A percentile compares a stretch with the other conserved stretches of the same genome.
phyloP scores from a whole-genome alignment of 53 echinoderm and acorn worm species.

The Temnopleurus reevesii region DNA sequence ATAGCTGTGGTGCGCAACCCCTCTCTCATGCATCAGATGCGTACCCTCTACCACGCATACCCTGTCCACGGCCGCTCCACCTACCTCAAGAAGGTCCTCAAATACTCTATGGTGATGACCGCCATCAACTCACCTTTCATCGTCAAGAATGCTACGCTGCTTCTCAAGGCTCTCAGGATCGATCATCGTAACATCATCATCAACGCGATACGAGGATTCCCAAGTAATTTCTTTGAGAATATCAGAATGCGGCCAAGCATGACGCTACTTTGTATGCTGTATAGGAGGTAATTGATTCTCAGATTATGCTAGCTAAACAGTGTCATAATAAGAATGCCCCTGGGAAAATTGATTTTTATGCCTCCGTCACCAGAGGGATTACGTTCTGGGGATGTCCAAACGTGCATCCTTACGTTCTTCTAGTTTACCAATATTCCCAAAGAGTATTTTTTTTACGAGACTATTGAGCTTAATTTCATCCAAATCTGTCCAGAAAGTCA shows the following conservation, averaged over 20 bases:
- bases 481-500: too few species aligned
- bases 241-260: conserved; percentile 48
- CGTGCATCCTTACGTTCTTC: too few species aligned
- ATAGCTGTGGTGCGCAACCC: conserved; percentile 77
- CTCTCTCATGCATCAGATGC: conserved; percentile 72
- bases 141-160: background rate
- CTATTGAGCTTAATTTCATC: too few species aligned
- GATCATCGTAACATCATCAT: conserved; percentile 47
- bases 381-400: too few species aligned
- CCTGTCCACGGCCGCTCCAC: conserved; percentile 17
- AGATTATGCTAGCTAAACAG: too few species aligned
- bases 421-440: too few species aligned
- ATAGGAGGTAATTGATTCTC: conserved; percentile 21
- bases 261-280: conserved; percentile 41
- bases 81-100: conserved; percentile 51
- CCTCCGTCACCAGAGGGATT: too few species aligned
- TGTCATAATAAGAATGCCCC: too few species aligned
- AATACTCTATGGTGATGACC: conserved; percentile 50
- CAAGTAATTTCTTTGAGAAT: conserved; percentile 15
- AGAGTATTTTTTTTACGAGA: too few species aligned
- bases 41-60: conserved; percentile 67
- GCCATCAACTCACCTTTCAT: conserved; percentile 12
- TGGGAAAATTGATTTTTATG: too few species aligned
- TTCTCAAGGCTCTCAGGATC: background rate
- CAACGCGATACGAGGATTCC: conserved; percentile 25